phyloP scores from a whole-genome alignment of 2,888 invertebrate genomes.

The Acrocera orbiculus region DNA sequence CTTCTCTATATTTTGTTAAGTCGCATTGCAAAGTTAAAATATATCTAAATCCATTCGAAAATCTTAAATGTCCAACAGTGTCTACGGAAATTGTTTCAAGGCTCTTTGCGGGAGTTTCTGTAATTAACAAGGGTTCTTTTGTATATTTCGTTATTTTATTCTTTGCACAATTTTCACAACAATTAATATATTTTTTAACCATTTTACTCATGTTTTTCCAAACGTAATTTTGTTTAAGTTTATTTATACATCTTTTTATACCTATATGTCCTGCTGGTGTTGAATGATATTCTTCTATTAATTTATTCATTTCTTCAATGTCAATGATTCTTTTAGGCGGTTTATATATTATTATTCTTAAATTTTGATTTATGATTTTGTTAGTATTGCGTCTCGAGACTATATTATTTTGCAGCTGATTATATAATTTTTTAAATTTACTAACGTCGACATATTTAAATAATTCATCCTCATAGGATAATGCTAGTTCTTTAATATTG shows the following conservation, averaged over 20 bases:
- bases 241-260: background rate
- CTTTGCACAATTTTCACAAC: background rate
- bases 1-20: constrained; percentile 9
- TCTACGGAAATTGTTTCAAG: background rate
- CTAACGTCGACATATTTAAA: too few species aligned
- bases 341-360: background rate
- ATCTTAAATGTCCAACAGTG: constrained; percentile 2
- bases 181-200: background rate
- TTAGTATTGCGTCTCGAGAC: too few species aligned
- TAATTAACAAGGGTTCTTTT: background rate
- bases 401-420: too few species aligned
- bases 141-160: background rate
- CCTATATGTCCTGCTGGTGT: background rate
- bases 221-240: background rate
- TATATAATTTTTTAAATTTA: too few species aligned
- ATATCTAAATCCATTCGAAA: background rate
- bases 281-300: constrained; percentile 2
- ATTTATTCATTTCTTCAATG: background rate
- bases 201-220: background rate
- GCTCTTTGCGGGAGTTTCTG: background rate
- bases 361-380: too few species aligned
- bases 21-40: constrained; percentile 2
- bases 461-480: background rate
- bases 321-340: background rate
- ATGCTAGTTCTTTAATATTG: background rate